Percentiles rank a stretch among this genome's conserved stretches.
These are phyloP conservation scores for Euwallacea fornicatus DNA, from an alignment of 1,140 invertebrate genomes.

Conservation along the genomic window DNA sequence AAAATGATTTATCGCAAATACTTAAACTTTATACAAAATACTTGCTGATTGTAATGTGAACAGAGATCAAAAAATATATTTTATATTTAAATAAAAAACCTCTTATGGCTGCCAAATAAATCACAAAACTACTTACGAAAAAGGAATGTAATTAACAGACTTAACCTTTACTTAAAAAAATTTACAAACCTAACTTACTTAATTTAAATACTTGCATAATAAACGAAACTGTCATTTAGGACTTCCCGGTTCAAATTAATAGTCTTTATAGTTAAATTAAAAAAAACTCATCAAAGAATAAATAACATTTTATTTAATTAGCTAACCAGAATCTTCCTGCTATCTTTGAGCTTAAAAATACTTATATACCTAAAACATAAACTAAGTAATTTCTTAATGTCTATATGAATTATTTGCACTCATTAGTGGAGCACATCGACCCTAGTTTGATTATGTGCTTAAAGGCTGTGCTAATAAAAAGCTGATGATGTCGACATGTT, in stretches of 20 bases:
- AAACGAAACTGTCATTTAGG: no score
- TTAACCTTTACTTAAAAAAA: constrained; percentile 19
- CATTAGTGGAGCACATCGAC: neutral
- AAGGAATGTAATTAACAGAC: constrained; percentile 32
- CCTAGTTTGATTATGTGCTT: no score
- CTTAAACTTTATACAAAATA: neutral
- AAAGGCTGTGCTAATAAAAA: no score
- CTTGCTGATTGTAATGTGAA: neutral
- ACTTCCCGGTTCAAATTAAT: no score
- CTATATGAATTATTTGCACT: constrained; percentile 17
- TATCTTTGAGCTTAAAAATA: no score
- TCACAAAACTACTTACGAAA: constrained; percentile 17
- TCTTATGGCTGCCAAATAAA: constrained; percentile 25
- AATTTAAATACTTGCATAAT: neutral
- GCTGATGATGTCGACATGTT: no score
- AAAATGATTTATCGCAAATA: constrained; percentile 13
- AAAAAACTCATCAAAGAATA: no score
- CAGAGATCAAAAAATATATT: constrained; percentile 15
- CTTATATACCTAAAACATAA: neutral
- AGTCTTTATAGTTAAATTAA: no score
- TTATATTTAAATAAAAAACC: constrained; percentile 8
- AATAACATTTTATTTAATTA: no score
- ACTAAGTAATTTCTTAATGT: constrained; percentile 10
- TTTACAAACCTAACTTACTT: constrained; percentile 12
- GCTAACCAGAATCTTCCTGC: no score